Conservation (phyloP, 2,888 invertebrate genomes). For the Cistogaster globosa region DNA sequence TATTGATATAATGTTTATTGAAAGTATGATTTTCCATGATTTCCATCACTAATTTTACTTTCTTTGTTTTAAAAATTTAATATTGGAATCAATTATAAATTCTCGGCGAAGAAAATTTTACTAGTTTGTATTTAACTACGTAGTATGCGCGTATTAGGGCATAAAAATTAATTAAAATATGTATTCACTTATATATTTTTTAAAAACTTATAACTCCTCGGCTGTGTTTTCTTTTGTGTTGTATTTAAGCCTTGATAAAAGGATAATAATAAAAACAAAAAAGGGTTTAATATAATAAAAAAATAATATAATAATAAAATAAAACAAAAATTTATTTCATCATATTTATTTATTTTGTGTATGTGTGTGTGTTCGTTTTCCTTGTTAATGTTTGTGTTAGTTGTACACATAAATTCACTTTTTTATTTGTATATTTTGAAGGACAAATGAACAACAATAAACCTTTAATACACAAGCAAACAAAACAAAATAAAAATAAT, state of each 20-base stretch:
- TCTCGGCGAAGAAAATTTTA: too few species aligned
- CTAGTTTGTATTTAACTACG: too few species aligned
- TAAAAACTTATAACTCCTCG: neutral
- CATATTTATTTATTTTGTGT: conserved; percentile 33
- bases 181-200: neutral
- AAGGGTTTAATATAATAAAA: conserved; percentile 40
- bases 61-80: too few species aligned
- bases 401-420: conserved; percentile 32
- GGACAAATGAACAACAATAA: conserved; percentile 68
- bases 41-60: too few species aligned
- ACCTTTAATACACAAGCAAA: conserved; percentile 52
- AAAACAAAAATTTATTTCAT: conserved; percentile 37
- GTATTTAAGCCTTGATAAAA: conserved; percentile 21
- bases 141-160: too few species aligned
- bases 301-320: neutral
- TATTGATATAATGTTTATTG: too few species aligned
- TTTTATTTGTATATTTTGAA: conserved; percentile 52
- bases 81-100: too few species aligned
- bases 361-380: conserved; percentile 22
- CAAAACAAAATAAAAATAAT: conserved; percentile 11
- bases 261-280: conserved; percentile 30
- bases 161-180: too few species aligned
- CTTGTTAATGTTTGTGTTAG: conserved; percentile 30
- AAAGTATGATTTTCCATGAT: too few species aligned
- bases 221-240: neutral